Conservation (phyloP, 2,797 vertebrate genomes). For the Macroramphosus scolopax region DNA sequence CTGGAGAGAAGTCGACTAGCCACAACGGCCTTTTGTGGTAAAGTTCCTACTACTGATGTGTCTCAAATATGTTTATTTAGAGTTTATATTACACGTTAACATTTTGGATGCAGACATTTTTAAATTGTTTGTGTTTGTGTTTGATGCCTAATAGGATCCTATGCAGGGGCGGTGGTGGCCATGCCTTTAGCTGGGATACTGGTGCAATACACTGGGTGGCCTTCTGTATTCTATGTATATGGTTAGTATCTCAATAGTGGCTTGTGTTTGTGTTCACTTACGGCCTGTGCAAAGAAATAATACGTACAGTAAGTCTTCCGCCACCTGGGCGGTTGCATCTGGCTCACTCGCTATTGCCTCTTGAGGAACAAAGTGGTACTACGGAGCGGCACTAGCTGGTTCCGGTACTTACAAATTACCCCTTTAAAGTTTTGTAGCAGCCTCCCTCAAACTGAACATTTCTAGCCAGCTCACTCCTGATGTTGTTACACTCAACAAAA, state of each 20-base stretch:
- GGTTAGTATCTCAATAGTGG: slow-evolving; percentile 76
- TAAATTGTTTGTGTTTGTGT: slow-evolving; percentile 14
- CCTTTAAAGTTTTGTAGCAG: too few species aligned
- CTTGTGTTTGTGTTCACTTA: background rate
- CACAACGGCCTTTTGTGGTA: slow-evolving; percentile 97
- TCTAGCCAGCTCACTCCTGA: background rate
- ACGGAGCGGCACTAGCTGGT: too few species aligned
- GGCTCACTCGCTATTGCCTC: too few species aligned
- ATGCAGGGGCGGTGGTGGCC: slow-evolving; percentile 92
- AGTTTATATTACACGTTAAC: too few species aligned
- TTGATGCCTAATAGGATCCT: slow-evolving; percentile 92
- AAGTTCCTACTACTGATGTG: slow-evolving; percentile 17
- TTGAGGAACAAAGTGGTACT: too few species aligned
- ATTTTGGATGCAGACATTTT: too few species aligned
- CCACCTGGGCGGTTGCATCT: too few species aligned
- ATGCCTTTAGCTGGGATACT: slow-evolving; percentile 95
- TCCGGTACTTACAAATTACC: too few species aligned
- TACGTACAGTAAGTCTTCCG: too few species aligned
- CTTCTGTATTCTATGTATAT: slow-evolving; percentile 95
- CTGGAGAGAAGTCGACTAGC: slow-evolving; percentile 94
- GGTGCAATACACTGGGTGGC: slow-evolving; percentile 95
- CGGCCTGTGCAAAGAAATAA: too few species aligned
- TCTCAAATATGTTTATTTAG: background rate
- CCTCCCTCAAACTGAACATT: background rate
- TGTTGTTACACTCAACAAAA: background rate